Evolutionary conservation across 2,888 invertebrate genomes (phyloP).

Genomic region (Caenorhabditis afra): DNA sequence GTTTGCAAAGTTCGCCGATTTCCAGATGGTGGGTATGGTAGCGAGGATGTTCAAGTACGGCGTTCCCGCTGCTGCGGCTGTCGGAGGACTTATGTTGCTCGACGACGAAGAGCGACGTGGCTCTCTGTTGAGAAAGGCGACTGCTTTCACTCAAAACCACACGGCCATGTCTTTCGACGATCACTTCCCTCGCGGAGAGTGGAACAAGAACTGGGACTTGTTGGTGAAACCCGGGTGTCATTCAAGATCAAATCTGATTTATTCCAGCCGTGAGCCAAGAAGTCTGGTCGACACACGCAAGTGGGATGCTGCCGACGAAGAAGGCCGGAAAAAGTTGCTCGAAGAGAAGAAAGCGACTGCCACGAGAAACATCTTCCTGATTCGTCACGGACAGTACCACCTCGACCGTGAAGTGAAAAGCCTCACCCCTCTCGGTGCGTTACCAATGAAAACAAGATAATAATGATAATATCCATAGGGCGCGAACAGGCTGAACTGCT

Average conservation of each 20-base stretch:
- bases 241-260: not conserved
- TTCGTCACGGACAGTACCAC: conserved; percentile 96
- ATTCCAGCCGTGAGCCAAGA: conserved; percentile 75
- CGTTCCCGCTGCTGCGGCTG: conserved; percentile 42
- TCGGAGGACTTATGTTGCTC: conserved; percentile 16
- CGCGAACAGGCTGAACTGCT: conserved; percentile 90
- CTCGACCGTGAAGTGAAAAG: conserved; percentile 83
- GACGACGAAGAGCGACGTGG: conserved; percentile 28
- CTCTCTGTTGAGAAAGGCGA: conserved; percentile 30
- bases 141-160: conserved; percentile 44
- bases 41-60: conserved; percentile 31
- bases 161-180: conserved; percentile 55
- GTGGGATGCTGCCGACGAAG: conserved; percentile 68
- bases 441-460: conserved; percentile 12
- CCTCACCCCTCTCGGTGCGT: conserved; percentile 88
- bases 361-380: conserved; percentile 89
- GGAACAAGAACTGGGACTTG: conserved; percentile 78
- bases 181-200: conserved; percentile 72
- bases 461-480: conserved; percentile 84
- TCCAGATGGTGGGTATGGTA: conserved; percentile 37
- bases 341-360: conserved; percentile 81
- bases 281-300: conserved; percentile 66
- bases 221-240: conserved; percentile 35
- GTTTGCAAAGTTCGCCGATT: too few species aligned
- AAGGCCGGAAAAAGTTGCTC: conserved; percentile 71